phyloP scores from a whole-genome alignment of 2,888 invertebrate genomes.

The Caenorhabditis sp. region DNA sequence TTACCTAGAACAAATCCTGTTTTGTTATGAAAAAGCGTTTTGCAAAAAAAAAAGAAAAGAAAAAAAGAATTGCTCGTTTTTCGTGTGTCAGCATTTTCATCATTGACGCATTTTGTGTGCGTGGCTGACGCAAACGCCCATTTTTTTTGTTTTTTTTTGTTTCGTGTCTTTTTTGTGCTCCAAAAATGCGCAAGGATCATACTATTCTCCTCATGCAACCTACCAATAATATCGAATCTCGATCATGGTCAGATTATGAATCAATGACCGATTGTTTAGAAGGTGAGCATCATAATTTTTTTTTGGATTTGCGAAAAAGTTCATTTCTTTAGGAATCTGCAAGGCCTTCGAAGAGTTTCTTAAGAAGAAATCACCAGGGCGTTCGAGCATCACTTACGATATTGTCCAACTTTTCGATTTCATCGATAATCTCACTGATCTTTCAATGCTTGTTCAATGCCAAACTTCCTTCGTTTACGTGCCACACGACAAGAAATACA shows the following conservation, averaged over 20 bases:
- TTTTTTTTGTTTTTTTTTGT: background rate
- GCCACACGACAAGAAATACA: conserved; percentile 99
- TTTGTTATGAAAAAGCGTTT: background rate
- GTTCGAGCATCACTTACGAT: conserved; percentile 96
- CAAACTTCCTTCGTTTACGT: conserved; percentile 83
- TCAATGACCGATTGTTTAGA: conserved; percentile 78
- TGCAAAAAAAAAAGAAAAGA: conserved; percentile 5
- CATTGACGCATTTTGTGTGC: conserved; percentile 10
- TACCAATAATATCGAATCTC: conserved; percentile 88
- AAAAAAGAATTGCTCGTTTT: conserved; percentile 13
- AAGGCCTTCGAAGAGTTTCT: conserved; percentile 98
- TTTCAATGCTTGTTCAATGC: conserved; percentile 84
- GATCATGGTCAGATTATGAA: conserved; percentile 98
- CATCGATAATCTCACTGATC: conserved; percentile 91
- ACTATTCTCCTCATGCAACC: conserved; percentile 95
- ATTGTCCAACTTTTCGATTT: conserved; percentile 94
- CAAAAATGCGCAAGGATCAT: conserved; percentile 75
- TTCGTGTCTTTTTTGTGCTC: background rate
- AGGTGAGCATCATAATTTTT: conserved; percentile 18
- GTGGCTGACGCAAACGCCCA: background rate
- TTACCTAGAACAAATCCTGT: background rate
- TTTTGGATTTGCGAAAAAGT: conserved; percentile 3
- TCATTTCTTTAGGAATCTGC: conserved; percentile 80
- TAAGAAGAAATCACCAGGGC: conserved; percentile 91
- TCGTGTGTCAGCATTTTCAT: background rate